Base-by-base conservation (phyloP, 2,113 vertebrate genomes). In the Oryzias javanicus region DNA sequence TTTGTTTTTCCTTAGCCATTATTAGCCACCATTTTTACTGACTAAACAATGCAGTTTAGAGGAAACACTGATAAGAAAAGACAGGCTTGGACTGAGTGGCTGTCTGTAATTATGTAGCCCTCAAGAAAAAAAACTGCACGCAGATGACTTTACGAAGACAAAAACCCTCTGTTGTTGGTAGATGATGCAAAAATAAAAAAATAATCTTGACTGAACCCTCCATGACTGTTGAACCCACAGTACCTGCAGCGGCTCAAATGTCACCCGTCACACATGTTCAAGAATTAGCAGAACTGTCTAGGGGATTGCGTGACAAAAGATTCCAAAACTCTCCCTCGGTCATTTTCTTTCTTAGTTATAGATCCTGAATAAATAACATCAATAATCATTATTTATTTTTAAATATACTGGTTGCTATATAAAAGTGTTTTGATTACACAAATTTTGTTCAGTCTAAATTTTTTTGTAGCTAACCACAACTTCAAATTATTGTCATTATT, bases 1-100 rank as follows among this genome's bases (percentile, higher is more conserved):
- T 22, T 77, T 70, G 72, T 58, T 78, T 60, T 57, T 51, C 35
- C n/a, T 52, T 59, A 74, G 51, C 24, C 77, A 57, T 74, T 76
- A 76, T 82, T 49, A 74, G 51, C 55, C 48, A 42, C 53, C 27
- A 5, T 62, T 71, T 78, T 41, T 49, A 64, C 62, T 59, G 52
- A 44, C 62, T 40, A 61, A 19, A 45, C 53, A 45, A 72, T 58
- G 49, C 1, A 17, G 51, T 51, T 17, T 17, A 44, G 4, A 41
- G 44, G 13, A 42, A 13, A 15, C 6, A 14, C 6, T 59, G 73
- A 71, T 53, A 60, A 57, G 49, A 53, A 58, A 59, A 22, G 46
- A 60, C 70, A 59, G 45, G 40, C 41, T 35, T 40, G 25, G 57
- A 50, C 58, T 54, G 51, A 66, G 67, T 45, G 72, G 42, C 58